These are phyloP conservation scores for Nematopogon swammerdamellus DNA, from an alignment of 2,888 invertebrate genomes.

Conservation along the genomic window DNA sequence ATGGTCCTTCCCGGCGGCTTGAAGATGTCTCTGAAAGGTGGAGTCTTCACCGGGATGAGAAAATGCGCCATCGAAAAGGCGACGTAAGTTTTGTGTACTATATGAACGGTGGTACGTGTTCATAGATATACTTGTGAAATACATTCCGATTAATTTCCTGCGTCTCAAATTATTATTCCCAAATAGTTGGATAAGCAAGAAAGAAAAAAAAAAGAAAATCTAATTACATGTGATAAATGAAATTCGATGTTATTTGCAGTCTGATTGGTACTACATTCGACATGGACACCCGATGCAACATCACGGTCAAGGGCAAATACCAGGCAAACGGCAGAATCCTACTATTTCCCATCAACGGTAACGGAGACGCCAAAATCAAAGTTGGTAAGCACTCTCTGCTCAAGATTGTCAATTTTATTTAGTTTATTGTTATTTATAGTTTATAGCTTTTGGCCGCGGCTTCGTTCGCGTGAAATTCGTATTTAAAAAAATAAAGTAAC, in stretches of 20 bases:
- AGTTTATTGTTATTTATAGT: too few species aligned
- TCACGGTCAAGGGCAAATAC: conserved; percentile 29
- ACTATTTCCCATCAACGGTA: conserved; percentile 29
- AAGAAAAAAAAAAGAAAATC: too few species aligned
- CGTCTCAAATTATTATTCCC: too few species aligned
- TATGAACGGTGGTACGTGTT: too few species aligned
- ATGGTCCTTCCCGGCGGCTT: conserved; percentile 26
- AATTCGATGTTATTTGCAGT: conserved; percentile 1
- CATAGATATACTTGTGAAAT: too few species aligned
- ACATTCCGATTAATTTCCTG: too few species aligned
- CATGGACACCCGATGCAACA: conserved; percentile 23
- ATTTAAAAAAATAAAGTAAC: too few species aligned
- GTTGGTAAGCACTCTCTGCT: conserved; percentile 20
- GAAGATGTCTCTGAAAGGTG: conserved; percentile 25
- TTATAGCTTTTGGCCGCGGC: too few species aligned
- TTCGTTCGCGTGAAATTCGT: too few species aligned
- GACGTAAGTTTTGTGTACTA: conserved; percentile 4
- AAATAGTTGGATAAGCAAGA: too few species aligned
- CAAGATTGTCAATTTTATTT: too few species aligned
- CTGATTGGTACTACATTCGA: conserved; percentile 10
- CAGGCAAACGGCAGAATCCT: conserved; percentile 28
- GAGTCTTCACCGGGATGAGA: conserved; percentile 26
- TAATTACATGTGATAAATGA: too few species aligned
- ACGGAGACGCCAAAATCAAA: conserved; percentile 34
- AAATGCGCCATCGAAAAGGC: conserved; percentile 28